Conservation (phyloP, 2,888 invertebrate genomes). For the Sylvicola fuscatus region DNA sequence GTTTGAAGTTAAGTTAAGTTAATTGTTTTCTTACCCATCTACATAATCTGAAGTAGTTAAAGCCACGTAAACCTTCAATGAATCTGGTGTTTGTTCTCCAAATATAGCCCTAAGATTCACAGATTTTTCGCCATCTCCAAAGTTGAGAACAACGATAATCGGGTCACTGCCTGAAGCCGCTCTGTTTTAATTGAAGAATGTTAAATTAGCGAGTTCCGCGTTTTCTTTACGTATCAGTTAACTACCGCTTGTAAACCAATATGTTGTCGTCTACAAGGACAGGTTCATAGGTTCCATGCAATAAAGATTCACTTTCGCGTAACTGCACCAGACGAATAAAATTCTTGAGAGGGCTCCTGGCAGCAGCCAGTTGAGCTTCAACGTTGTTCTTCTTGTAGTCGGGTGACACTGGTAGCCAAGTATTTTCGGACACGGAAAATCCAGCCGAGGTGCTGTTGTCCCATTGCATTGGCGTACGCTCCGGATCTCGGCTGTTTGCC, state of each 20-base stretch:
- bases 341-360: slow-evolving; percentile 40
- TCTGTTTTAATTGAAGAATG: not conserved
- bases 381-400: slow-evolving; percentile 39
- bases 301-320: slow-evolving; percentile 26
- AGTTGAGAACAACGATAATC: not conserved
- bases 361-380: slow-evolving; percentile 25
- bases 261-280: slow-evolving; percentile 15
- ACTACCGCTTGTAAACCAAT: slow-evolving; percentile 18
- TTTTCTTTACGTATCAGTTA: not conserved
- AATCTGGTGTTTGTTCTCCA: no score
- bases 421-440: slow-evolving; percentile 19
- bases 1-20: no score
- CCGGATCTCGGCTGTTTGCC: slow-evolving; percentile 26
- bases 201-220: not conserved
- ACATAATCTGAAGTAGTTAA: no score
- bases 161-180: not conserved
- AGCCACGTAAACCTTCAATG: no score
- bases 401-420: slow-evolving; percentile 48
- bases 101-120: not conserved
- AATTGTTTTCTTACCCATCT: no score
- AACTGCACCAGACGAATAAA: slow-evolving; percentile 35
- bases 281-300: slow-evolving; percentile 14
- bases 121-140: not conserved
- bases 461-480: slow-evolving; percentile 34
- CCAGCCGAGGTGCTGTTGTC: slow-evolving; percentile 13